Conservation (phyloP, 2,888 invertebrate species). For the Ferrisia virgata region DNA sequence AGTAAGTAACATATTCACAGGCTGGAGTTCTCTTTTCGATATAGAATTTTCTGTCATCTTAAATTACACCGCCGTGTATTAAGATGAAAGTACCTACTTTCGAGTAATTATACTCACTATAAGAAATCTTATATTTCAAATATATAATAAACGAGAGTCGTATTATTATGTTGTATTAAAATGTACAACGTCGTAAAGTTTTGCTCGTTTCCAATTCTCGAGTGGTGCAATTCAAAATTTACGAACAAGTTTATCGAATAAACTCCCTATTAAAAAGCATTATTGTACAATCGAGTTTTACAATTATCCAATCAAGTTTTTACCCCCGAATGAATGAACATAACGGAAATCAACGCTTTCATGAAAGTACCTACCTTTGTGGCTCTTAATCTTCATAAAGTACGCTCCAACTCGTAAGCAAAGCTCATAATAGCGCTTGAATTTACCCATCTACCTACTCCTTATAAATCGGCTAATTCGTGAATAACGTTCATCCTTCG, state of each 20-base stretch:
- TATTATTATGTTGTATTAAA: background rate
- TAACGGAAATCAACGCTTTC: background rate
- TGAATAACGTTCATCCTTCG: background rate
- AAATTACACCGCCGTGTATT: background rate
- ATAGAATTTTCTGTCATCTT: background rate
- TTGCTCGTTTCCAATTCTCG: background rate
- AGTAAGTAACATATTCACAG: background rate
- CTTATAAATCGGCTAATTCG: background rate
- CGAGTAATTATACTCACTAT: background rate
- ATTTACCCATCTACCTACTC: background rate
- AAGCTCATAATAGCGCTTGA: background rate
- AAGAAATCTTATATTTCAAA: background rate
- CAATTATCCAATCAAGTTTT: background rate
- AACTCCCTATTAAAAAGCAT: background rate
- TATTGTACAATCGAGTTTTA: background rate
- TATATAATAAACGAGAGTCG: background rate
- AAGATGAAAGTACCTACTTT: background rate
- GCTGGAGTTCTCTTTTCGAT: background rate
- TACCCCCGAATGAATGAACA: background rate
- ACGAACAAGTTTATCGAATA: background rate
- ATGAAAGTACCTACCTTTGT: background rate
- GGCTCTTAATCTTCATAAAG: background rate
- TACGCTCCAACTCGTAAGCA: background rate
- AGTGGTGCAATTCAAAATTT: slow-evolving; percentile 1
- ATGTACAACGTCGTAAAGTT: background rate